These are phyloP conservation scores for Octodon degus DNA, from an alignment of 2,113 vertebrate genomes.

Conservation along the genomic window DNA sequence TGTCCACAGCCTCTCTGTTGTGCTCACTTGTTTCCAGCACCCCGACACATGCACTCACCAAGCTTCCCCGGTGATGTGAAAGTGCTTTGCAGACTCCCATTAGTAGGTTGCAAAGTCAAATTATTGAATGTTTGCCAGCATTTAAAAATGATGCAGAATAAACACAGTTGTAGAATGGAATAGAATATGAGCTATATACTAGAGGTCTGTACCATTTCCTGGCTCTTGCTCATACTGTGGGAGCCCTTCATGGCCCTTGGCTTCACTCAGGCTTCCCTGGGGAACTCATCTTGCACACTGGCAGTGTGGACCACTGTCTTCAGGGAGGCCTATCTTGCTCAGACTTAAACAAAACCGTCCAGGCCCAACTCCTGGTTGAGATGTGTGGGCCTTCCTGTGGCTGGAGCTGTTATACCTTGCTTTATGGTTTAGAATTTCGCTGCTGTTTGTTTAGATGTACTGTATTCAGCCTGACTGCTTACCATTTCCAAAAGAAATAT, in stretches of 20 bases:
- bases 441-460: background rate
- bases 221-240: background rate
- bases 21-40: background rate
- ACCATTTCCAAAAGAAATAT: background rate
- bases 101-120: background rate
- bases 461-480: background rate
- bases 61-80: background rate
- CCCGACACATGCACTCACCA: background rate
- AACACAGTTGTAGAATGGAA: background rate
- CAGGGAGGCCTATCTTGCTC: background rate
- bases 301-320: background rate
- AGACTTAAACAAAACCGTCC: background rate
- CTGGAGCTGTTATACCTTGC: background rate
- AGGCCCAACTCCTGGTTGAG: background rate
- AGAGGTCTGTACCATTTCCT: background rate
- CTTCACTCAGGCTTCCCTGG: background rate
- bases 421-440: background rate
- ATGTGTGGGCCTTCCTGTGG: background rate
- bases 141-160: constrained; percentile 1
- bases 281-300: background rate
- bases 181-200: background rate
- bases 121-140: background rate
- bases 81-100: background rate
- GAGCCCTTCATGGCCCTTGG: background rate
- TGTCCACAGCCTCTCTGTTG: background rate